These are phyloP conservation scores for Augiades crinisus DNA, from an alignment of 2,888 invertebrate genomes.

Conservation along the genomic window DNA sequence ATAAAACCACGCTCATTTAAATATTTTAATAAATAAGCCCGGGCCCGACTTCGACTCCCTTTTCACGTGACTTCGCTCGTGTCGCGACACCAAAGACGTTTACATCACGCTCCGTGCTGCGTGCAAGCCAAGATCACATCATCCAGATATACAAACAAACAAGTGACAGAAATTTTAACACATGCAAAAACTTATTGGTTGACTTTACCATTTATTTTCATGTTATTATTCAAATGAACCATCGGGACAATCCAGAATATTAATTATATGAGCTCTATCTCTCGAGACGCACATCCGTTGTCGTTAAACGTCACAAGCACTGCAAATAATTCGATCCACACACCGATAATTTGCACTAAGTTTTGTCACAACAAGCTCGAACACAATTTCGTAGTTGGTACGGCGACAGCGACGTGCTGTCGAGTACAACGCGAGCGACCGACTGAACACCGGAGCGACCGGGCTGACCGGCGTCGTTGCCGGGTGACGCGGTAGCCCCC, in stretches of 20 bases:
- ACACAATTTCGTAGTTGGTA: constrained; percentile 31
- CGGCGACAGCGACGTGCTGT: constrained; percentile 39
- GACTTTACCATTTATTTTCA: constrained; percentile 79
- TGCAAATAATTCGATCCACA: constrained; percentile 66
- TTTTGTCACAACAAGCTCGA: constrained; percentile 53
- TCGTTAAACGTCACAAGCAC: constrained; percentile 66
- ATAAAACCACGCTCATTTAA: constrained; percentile 59
- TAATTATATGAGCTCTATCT: constrained; percentile 46
- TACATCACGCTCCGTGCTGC: constrained; percentile 54
- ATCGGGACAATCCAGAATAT: constrained; percentile 62
- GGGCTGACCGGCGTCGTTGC: constrained; percentile 37
- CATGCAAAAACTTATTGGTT: constrained; percentile 59
- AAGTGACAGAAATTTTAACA: constrained; percentile 53
- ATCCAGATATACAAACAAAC: constrained; percentile 54
- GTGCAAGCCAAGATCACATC: constrained; percentile 76
- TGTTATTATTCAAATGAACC: constrained; percentile 79
- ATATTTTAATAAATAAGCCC: constrained; percentile 46
- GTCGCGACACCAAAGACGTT: constrained; percentile 41
- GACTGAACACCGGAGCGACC: constrained; percentile 45
- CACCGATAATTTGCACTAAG: constrained; percentile 48
- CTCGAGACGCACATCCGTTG: constrained; percentile 57
- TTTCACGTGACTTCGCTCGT: constrained; percentile 40
- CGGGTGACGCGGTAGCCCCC: constrained; percentile 51
- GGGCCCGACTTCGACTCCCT: constrained; percentile 35
- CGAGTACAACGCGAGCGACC: constrained; percentile 46